Evolutionary conservation across 2,113 vertebrate species (phyloP).

Genomic region (Chrysochloris asiatica): DNA sequence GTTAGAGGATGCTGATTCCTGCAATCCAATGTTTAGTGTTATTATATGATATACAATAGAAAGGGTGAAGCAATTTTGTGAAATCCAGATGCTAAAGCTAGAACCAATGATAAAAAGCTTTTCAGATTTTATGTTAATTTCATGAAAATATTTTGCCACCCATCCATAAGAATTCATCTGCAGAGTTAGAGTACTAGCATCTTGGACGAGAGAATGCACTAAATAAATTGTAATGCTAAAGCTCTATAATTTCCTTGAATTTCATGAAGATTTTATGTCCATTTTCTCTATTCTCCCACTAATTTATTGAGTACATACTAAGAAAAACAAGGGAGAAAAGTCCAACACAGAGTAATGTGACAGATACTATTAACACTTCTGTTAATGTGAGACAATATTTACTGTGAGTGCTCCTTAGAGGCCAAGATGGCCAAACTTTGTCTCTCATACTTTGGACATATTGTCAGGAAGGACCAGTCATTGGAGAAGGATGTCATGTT

Average conservation of each 20-base stretch:
- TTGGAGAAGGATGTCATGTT: no score
- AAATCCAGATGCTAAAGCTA: background rate
- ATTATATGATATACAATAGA: background rate
- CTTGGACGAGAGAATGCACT: background rate
- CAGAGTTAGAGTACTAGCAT: background rate
- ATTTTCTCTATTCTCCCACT: background rate
- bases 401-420: no score
- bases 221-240: background rate
- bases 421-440: no score
- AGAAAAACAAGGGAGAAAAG: background rate
- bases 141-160: slow-evolving; percentile 14
- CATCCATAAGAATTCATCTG: background rate
- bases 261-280: background rate
- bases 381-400: background rate
- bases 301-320: background rate
- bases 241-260: background rate
- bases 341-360: no score
- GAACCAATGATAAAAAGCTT: background rate
- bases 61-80: background rate
- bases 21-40: background rate
- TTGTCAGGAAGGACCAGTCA: no score
- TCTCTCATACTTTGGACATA: no score
- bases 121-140: slow-evolving; percentile 5
- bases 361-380: background rate
- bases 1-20: background rate